These are phyloP conservation scores for Podarcis cretensis DNA, from an alignment of 2,113 vertebrate genomes.

Conservation along the genomic window DNA sequence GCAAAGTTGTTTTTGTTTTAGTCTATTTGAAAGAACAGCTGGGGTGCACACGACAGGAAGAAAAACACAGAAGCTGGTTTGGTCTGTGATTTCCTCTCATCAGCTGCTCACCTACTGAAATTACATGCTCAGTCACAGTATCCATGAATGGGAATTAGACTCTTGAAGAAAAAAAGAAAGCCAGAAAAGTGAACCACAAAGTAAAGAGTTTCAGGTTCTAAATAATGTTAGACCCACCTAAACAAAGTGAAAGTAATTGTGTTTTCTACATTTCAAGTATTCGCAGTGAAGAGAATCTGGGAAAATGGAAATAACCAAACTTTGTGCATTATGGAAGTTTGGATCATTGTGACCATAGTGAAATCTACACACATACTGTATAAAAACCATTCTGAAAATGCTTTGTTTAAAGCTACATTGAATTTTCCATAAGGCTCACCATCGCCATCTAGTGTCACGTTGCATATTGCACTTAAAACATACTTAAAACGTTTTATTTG, in stretches of 20 bases:
- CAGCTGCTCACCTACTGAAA: constrained; percentile 27
- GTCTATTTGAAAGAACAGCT: constrained; percentile 22
- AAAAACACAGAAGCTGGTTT: constrained; percentile 12
- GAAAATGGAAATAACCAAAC: not conserved
- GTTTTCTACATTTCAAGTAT: not conserved
- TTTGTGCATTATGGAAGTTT: not conserved
- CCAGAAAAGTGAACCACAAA: not conserved
- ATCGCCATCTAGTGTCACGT: no score
- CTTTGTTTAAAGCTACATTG: no score
- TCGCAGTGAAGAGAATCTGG: not conserved
- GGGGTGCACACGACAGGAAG: constrained; percentile 16
- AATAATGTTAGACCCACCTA: not conserved
- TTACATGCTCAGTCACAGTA: constrained; percentile 13
- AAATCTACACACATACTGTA: no score
- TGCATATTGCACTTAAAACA: no score
- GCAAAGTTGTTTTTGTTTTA: constrained; percentile 15
- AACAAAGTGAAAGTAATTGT: not conserved
- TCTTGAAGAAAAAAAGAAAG: not conserved
- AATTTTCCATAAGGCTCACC: no score
- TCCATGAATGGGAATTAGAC: not conserved
- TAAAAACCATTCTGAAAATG: no score
- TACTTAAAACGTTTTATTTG: no score
- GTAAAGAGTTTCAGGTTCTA: not conserved
- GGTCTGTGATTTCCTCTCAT: constrained; percentile 13
- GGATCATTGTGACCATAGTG: no score